Evolutionary conservation across 1,140 invertebrate genomes (phyloP), one percentile per base, ranked within the genome.

Genomic region (Lutraria rhynchaena): DNA sequence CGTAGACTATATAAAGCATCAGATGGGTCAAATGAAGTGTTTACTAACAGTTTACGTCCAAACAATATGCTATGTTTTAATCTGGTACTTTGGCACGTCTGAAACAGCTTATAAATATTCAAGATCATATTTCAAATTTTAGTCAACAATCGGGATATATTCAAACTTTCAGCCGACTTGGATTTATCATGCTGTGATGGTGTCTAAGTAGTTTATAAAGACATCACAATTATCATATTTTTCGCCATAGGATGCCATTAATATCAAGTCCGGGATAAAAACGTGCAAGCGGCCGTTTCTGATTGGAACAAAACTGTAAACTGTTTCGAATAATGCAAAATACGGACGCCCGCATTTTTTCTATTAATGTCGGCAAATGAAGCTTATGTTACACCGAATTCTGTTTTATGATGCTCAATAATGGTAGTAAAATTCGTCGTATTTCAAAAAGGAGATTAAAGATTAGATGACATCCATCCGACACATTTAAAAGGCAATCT

Each of bases 121-220:
- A 76, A 76, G 73, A 76, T 76, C 73, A 76, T 76, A 76, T 76
- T 76, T 63, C 73, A 60, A 58, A 76, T 76, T 63, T 63, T 76
- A 60, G 53, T 46, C 53, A 58, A 73, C 70, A 73, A 73, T 73
- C 27, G 31, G 1, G 41, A 57, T 41, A 27, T 44, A 73, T 73
- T 73, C 35, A 57, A 57, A 73, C 41, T 31, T 49, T 49, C 27
- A 19, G 44, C 9, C 41, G 29, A 41, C 31, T 46, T 19, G 24
- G 41, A 49, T 46, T 19, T 67, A 11, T 67, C 63, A 44, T 4
- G 63, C 63, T 67, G 63, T 11, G 63, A 29, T 24, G 13, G 11
- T 29, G 31, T 44, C 41, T 67, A 67, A 67, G 44, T 67, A n/a
- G 27, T 67, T 49, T 24, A 49, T 24, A 41, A 51, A 49, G 22